Percentiles rank a stretch among this genome's conserved stretches.
Evolutionary conservation across 1,140 invertebrate genomes (phyloP).

Genomic region (Drosophila quadrilineata): DNA sequence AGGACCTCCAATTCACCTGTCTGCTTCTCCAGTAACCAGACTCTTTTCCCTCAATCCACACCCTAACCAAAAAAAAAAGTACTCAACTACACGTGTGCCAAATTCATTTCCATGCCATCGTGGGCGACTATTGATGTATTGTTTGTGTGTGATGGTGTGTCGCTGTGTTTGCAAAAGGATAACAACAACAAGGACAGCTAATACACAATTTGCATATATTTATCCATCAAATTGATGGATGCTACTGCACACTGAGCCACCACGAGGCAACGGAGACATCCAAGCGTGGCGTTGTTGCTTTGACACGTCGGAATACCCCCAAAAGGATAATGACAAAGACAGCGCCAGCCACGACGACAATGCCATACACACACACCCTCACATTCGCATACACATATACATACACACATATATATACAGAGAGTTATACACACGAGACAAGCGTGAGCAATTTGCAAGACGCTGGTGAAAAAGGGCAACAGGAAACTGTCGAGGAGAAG

Average conservation of each 20-base stretch:
- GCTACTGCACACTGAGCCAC: slow-evolving; percentile 69
- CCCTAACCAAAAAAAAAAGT: slow-evolving; percentile 36
- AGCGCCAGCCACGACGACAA: slow-evolving; percentile 71
- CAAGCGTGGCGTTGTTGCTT: slow-evolving; percentile 70
- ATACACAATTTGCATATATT: slow-evolving; percentile 81
- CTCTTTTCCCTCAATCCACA: too few species aligned
- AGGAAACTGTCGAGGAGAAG: slow-evolving; percentile 60
- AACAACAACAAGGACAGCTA: slow-evolving; percentile 77
- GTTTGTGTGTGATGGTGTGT: slow-evolving; percentile 28
- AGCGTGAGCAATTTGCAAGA: slow-evolving; percentile 75
- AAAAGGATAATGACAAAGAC: slow-evolving; percentile 79
- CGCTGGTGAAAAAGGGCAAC: slow-evolving; percentile 74
- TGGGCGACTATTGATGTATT: slow-evolving; percentile 53
- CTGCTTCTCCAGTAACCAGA: neutral
- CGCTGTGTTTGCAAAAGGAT: slow-evolving; percentile 73
- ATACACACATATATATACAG: slow-evolving; percentile 11
- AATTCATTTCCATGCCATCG: slow-evolving; percentile 72
- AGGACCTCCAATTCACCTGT: slow-evolving; percentile 9
- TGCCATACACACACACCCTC: slow-evolving; percentile 33
- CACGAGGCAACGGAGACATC: slow-evolving; percentile 10
- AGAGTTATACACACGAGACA: slow-evolving; percentile 43
- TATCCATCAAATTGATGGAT: slow-evolving; percentile 81
- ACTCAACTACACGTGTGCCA: slow-evolving; percentile 76
- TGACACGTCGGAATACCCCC: slow-evolving; percentile 77
- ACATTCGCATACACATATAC: slow-evolving; percentile 18